Conservation (phyloP, 2,797 vertebrate genomes). For the Labeo calbasu region DNA sequence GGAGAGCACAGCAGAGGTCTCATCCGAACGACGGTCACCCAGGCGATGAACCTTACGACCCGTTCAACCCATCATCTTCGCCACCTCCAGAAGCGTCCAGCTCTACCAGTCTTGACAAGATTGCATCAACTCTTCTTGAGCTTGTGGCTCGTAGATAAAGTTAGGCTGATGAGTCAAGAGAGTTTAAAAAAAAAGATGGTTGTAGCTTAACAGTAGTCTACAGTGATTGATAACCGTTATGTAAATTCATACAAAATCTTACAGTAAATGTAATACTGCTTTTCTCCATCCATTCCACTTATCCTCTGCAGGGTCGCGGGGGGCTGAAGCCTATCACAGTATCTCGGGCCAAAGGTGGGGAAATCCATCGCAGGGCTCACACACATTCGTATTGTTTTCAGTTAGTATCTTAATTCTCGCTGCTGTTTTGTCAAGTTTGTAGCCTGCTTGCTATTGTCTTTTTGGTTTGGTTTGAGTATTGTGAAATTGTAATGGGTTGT, state of each 20-base stretch:
- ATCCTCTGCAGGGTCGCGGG: background rate
- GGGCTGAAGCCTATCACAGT: background rate
- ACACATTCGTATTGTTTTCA: background rate
- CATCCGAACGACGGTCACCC: conserved; percentile 48
- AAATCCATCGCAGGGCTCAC: too few species aligned
- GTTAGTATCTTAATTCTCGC: background rate
- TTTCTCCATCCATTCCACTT: background rate
- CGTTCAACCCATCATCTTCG: conserved; percentile 52
- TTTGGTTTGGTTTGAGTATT: background rate
- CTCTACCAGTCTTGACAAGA: conserved; percentile 73
- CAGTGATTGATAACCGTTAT: background rate
- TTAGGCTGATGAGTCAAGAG: background rate
- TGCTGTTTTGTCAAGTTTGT: background rate
- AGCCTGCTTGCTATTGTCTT: background rate
- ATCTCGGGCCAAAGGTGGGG: background rate
- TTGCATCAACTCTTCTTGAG: conserved; percentile 74
- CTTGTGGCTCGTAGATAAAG: conserved; percentile 72
- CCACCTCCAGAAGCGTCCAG: conserved; percentile 54
- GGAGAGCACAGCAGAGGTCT: conserved; percentile 62
- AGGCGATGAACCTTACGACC: conserved; percentile 55
- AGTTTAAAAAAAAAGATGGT: background rate
- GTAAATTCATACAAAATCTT: background rate
- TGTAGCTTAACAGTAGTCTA: background rate
- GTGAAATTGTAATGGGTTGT: conserved; percentile 15
- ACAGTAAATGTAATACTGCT: background rate